These are phyloP conservation scores for Lepidurus packardi DNA, from an alignment of 1,140 invertebrate species.

Conservation along the genomic window DNA sequence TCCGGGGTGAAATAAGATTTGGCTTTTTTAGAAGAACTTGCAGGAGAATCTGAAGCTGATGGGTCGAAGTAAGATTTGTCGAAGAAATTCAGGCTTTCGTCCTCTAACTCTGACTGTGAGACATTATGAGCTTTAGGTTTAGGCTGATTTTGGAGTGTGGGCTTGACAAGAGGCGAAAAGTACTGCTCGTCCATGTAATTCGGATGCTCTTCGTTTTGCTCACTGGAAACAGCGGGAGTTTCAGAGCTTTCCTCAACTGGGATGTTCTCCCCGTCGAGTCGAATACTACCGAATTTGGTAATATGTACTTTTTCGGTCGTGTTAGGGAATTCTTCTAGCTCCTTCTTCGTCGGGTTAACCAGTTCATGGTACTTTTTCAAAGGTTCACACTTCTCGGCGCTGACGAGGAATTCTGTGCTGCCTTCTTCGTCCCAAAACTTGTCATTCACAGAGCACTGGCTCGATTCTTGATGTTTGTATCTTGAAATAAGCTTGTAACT, in stretches of 20 bases:
- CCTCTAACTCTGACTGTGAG: not conserved
- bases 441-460: not conserved
- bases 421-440: constrained; percentile 32
- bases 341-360: not conserved
- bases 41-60: not conserved
- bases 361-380: constrained; percentile 5
- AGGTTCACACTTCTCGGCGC: not conserved
- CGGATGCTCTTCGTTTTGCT: not conserved
- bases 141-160: not conserved
- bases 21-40: not conserved
- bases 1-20: not conserved
- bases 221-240: not conserved
- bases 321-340: not conserved
- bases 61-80: constrained; percentile 16
- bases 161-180: not conserved
- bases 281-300: constrained; percentile 30
- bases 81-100: constrained; percentile 12
- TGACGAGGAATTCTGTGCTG: not conserved
- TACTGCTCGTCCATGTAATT: not conserved
- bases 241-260: constrained; percentile 7
- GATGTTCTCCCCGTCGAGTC: constrained; percentile 28
- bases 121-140: not conserved
- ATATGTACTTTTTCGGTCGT: constrained; percentile 17
- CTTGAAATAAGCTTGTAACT: not conserved
- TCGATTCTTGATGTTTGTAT: not conserved